These are phyloP conservation scores for Disparrhopalites patrizii DNA, from an alignment of 2,888 invertebrate genomes.

Conservation along the genomic window DNA sequence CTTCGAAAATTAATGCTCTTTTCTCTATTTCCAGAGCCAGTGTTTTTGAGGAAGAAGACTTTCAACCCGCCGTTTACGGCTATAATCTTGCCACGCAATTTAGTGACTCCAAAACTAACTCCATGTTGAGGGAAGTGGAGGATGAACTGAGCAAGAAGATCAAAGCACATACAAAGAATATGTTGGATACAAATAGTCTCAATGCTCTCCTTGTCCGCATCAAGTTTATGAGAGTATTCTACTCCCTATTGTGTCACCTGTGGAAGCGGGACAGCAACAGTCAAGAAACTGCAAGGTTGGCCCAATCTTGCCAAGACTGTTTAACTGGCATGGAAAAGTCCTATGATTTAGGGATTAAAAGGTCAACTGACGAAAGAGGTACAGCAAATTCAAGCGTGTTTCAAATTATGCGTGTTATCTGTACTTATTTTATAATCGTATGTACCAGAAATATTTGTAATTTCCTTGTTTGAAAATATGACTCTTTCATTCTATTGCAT, in stretches of 20 bases:
- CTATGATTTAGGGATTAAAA: conserved; percentile 66
- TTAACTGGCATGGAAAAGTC: conserved; percentile 75
- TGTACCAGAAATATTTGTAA: no score
- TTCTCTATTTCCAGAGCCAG: conserved; percentile 59
- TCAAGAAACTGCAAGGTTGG: conserved; percentile 73
- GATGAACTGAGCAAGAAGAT: conserved; percentile 76
- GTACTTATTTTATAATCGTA: no score
- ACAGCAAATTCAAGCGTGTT: background rate
- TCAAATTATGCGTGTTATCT: background rate
- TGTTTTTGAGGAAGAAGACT: conserved; percentile 94
- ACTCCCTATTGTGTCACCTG: conserved; percentile 56
- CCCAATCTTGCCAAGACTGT: conserved; percentile 76
- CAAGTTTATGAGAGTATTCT: conserved; percentile 80
- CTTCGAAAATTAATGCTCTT: background rate
- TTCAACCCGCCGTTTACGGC: conserved; percentile 86
- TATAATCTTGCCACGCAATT: conserved; percentile 78
- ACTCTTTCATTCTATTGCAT: no score
- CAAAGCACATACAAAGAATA: conserved; percentile 49
- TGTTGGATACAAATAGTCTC: conserved; percentile 50
- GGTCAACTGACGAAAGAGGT: conserved; percentile 49
- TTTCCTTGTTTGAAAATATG: no score
- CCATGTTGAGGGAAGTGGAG: conserved; percentile 83
- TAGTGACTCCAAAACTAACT: conserved; percentile 72
- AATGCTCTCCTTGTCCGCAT: conserved; percentile 62
- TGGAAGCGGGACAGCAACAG: conserved; percentile 51